Evolutionary conservation across 2,113 vertebrate species (phyloP).

Genomic region (Probosciger aterrimus): DNA sequence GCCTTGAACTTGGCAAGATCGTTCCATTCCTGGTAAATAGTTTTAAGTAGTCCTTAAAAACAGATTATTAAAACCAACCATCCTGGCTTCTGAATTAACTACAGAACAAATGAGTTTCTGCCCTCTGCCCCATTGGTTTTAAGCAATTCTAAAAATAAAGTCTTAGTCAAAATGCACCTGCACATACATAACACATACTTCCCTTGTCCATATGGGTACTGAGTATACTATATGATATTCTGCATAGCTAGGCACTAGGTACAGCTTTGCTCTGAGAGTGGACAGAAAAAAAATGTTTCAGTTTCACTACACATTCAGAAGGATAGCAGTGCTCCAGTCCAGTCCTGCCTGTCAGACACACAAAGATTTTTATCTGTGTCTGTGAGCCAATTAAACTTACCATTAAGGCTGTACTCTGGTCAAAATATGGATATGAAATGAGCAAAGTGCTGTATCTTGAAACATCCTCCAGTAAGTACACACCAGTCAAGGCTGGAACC

Average conservation of each 20-base stretch:
- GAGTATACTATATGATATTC: background rate
- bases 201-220: background rate
- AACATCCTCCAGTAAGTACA: background rate
- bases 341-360: background rate
- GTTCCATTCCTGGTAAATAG: constrained; percentile 2
- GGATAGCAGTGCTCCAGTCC: background rate
- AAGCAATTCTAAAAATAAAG: constrained; percentile 7
- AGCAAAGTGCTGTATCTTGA: background rate
- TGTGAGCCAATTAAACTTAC: background rate
- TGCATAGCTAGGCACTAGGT: background rate
- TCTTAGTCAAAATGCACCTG: constrained; percentile 3
- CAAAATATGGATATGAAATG: background rate
- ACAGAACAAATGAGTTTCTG: constrained; percentile 40
- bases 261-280: background rate
- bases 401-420: background rate
- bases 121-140: background rate
- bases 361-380: background rate
- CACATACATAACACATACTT: constrained; percentile 1
- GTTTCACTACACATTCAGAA: background rate
- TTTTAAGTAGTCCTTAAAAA: constrained; percentile 27
- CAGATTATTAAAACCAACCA: constrained; percentile 5
- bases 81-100: constrained; percentile 21
- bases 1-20: constrained; percentile 1
- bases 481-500: background rate
- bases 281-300: background rate